Base-by-base conservation (phyloP, 2,888 invertebrate genomes). In the Scaptomyza reducta region DNA sequence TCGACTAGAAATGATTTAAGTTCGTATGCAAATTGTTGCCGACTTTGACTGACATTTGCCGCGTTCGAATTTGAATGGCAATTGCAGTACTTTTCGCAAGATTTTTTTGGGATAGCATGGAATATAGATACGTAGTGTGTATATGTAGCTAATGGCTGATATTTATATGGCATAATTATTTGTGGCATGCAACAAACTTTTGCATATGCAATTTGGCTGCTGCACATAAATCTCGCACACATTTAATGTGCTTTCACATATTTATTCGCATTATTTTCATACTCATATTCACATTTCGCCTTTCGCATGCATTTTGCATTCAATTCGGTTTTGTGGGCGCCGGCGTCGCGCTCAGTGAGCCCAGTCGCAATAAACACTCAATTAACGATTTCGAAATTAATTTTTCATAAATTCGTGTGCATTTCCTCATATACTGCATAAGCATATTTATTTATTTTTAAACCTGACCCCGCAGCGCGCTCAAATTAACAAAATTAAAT, bases 311-410 rank as follows among this genome's bases (percentile, higher is more conserved):
- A 35, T 45, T 63, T 49, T 41, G n/a, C 9, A 72, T 59, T 54
- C 56, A 45, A 25, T 41, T 47, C 31, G 31, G 47, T 13, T 47
- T 68, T 70, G 29, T 49, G 56, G 56, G 74, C 69, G 74, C 57
- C 74, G 50, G 56, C 74, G 64, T 74, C 22, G 74, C 75, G 75
- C 70, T 74, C 67, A 67, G 29, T 79, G 76, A 75, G 70, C 72
- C 73, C 80, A 79, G 80, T 82, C 64, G 86, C 87, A 88, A 90
- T 90, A 90, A 90, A 90, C 90, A 90, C 90, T 90, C 90, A 89
- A 90, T 90, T 90, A 90, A 90, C 88, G 84, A 87, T 88, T 88
- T 88, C 61, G 79, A 86, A 90, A 90, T 89, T 86, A 89, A 89
- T 89, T 89, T 90, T 89, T 89, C 83, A 90, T 88, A 84, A 77